Base-by-base conservation (phyloP, 2,888 invertebrate genomes). In the Eustalomyia histrio region DNA sequence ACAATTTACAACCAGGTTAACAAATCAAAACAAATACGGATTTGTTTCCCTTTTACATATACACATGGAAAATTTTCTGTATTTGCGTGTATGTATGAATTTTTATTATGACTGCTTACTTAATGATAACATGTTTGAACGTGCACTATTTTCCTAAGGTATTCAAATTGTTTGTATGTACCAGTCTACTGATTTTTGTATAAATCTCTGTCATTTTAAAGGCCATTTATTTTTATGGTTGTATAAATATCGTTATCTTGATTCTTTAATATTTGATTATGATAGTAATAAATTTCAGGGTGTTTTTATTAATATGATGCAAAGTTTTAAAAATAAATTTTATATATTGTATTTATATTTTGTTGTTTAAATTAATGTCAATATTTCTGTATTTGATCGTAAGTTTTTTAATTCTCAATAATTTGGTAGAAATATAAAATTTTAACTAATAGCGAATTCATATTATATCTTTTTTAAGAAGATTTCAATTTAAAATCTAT, bases 1-100 rank as follows among this genome's bases (percentile, higher is more conserved):
- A 21, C 58, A 16, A n/a, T 53, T 35, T 65, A 33, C 55, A 55
- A 35, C 24, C 65, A 43, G 55, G 43, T 60, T 65, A 61, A 71
- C 43, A 74, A 78, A 81, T 81, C 81, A 81, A 78, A 81, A 81
- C 74, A 81, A 78, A 81, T 71, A 75, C 65, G 61, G 55, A 75
- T 47, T 81, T 78, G 21, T 73, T 52, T 52, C 18, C 18, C 58
- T 61, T 52, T 50, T 24, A 18, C 18, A 63, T 21, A 29, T 43
- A 1, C 43, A 43, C 0, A 47, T 5, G 14, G 1, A 43, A n/a
- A 47, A 47, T 6, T 47, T n/a, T n/a, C 43, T 6, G 39, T 61
- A 14, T 67, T 14, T 53, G 24, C 35, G n/a, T 43, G 64, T 58
- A 29, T 43, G 12, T 14, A 9, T 6, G 50, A 24, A 24, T 64